Base-by-base conservation (phyloP, 2,888 invertebrate genomes). In the Parnassius apollo region DNA sequence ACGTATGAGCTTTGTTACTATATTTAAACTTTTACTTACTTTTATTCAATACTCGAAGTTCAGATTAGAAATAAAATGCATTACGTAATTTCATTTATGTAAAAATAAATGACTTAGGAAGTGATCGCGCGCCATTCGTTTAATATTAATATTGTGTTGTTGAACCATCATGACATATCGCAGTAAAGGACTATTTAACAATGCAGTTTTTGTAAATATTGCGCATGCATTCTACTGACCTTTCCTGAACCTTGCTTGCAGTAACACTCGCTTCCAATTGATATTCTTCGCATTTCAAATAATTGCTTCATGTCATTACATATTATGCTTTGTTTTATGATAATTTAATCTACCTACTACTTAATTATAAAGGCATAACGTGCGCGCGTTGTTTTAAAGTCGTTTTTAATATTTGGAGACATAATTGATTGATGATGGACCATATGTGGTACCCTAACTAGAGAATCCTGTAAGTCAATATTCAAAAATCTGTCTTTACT, bases 141-240 rank as follows among this genome's bases (percentile, higher is more conserved):
- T 42, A 35, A 22, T 42, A 53, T 52, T 52, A 62, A 57, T 57
- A 46, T 46, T 42, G 50, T 59, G 55, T 45, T 50, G 46, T 63
- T 55, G 55, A 63, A 58, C 44, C 58, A 35, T 35, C 18, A 49
- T 63, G 62, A 59, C 55, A 59, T 45, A 55, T 25, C 50, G 54
- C 59, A 13, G 44, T 48, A 12, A 44, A 42, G 45, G 2, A 44
- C 52, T 51, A 42, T 52, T 63, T 63, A 54, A 56, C 63, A 63
- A 56, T 63, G 59, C 56, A 59, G 55, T 63, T 63, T 59, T 59
- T 63, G 51, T 59, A 52, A 56, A 56, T 63, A 56, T 46, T 42
- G 59, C 56, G 59, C 50, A 57, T 42, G 57, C 51, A 51, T 52
- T 54, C 48, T 25, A 13, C 44, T 58, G 62, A 59, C 58, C 58